These are phyloP conservation scores for Chrysomela aeneicollis DNA, from an alignment of 2,888 invertebrate species.

Conservation along the genomic window DNA sequence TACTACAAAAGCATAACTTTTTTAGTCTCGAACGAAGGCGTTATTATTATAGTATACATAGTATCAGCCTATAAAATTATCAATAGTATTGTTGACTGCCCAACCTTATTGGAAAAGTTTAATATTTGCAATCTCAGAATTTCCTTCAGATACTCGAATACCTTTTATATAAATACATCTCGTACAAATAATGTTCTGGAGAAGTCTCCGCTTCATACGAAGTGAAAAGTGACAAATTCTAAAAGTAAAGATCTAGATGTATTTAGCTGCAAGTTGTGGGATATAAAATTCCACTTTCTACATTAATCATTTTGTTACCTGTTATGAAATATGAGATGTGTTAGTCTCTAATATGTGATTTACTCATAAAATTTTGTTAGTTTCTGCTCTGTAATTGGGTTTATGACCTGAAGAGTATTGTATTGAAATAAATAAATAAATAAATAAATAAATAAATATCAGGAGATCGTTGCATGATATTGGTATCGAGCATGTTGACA, in stretches of 20 bases:
- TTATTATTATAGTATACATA: no score
- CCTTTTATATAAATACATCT: no score
- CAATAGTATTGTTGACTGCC: neutral
- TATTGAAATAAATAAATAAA: no score
- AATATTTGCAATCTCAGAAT: neutral
- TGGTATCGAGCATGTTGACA: no score
- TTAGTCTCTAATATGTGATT: no score
- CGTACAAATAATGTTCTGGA: no score
- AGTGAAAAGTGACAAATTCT: neutral
- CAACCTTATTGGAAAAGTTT: neutral
- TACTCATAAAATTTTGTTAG: no score
- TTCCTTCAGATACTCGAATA: neutral
- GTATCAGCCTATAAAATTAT: neutral
- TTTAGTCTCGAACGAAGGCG: neutral
- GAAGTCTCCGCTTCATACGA: neutral
- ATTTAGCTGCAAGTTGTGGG: neutral
- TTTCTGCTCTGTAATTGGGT: no score
- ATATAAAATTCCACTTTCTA: neutral
- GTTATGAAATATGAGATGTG: no score
- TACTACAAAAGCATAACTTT: neutral
- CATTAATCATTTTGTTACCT: neutral
- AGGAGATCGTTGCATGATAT: no score
- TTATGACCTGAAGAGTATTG: no score
- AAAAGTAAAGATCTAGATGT: neutral
- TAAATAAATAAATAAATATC: no score